These are phyloP conservation scores for Triops cancriformis DNA, from an alignment of 1,140 invertebrate genomes.

Conservation along the genomic window DNA sequence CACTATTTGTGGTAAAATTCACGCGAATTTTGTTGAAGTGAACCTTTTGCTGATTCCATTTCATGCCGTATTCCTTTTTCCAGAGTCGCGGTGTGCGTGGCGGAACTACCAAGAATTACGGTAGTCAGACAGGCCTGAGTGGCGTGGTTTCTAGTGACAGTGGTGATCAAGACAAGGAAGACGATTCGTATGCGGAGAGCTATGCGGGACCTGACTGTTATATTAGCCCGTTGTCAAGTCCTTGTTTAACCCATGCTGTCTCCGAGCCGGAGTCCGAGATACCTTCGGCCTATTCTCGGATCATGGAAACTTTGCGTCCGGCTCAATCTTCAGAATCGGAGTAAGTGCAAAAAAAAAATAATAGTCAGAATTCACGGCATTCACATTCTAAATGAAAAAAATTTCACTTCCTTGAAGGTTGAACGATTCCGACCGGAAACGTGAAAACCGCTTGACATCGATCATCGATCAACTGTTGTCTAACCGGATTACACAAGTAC, in stretches of 20 bases:
- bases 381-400: not conserved
- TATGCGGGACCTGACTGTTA: not conserved
- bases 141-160: not conserved
- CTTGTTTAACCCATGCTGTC: not conserved
- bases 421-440: constrained; percentile 27
- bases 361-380: not conserved
- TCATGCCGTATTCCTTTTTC: not conserved
- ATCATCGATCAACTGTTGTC: constrained; percentile 31
- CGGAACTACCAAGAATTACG: not conserved
- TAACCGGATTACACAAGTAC: constrained; percentile 17
- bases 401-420: not conserved
- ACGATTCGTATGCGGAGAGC: not conserved
- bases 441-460: constrained; percentile 29
- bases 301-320: not conserved
- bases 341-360: not conserved
- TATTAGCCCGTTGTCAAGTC: not conserved
- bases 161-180: not conserved
- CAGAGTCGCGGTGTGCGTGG: not conserved
- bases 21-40: too few species aligned
- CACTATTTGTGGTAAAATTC: too few species aligned
- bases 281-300: not conserved
- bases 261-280: not conserved
- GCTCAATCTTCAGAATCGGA: not conserved
- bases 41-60: too few species aligned
- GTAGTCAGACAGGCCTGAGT: not conserved